A percentile compares a stretch with the other conserved stretches of the same genome.
Evolutionary conservation across 2,797 vertebrate genomes (phyloP).

Genomic region (Myotis daubentonii): DNA sequence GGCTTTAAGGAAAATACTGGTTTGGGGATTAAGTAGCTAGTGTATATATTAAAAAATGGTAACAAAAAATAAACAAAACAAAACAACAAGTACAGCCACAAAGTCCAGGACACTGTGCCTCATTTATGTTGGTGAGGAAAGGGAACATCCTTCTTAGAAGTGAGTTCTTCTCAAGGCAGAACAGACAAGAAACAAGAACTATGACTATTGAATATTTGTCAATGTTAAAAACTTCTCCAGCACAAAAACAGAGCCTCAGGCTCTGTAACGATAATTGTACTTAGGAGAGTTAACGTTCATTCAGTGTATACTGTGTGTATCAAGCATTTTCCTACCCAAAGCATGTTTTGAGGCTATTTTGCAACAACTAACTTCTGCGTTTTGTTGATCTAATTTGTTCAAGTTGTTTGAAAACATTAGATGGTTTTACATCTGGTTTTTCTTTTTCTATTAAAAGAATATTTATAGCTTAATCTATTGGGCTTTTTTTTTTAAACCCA

Average conservation of each 20-base stretch:
- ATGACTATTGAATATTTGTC: neutral
- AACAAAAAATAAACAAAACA: neutral
- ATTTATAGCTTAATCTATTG: constrained; percentile 19
- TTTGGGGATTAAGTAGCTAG: neutral
- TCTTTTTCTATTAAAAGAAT: neutral
- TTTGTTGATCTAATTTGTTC: constrained; percentile 38
- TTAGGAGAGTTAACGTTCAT: neutral
- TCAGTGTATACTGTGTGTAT: neutral
- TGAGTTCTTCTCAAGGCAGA: neutral
- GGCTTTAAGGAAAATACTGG: neutral
- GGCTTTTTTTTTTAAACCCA: neutral
- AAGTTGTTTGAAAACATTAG: constrained; percentile 8
- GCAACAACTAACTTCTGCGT: neutral
- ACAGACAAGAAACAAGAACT: neutral
- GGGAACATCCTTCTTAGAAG: neutral
- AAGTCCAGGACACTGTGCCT: neutral
- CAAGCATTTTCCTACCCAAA: neutral
- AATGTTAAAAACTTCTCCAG: constrained; percentile 10
- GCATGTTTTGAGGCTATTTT: constrained; percentile 5
- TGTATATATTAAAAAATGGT: neutral
- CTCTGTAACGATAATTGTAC: neutral
- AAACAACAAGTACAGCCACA: neutral
- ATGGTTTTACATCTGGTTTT: neutral
- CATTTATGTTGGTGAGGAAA: neutral
- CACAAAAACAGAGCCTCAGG: neutral